Base-by-base conservation (phyloP, 1,140 invertebrate genomes). In the Monochamus saltuarius region DNA sequence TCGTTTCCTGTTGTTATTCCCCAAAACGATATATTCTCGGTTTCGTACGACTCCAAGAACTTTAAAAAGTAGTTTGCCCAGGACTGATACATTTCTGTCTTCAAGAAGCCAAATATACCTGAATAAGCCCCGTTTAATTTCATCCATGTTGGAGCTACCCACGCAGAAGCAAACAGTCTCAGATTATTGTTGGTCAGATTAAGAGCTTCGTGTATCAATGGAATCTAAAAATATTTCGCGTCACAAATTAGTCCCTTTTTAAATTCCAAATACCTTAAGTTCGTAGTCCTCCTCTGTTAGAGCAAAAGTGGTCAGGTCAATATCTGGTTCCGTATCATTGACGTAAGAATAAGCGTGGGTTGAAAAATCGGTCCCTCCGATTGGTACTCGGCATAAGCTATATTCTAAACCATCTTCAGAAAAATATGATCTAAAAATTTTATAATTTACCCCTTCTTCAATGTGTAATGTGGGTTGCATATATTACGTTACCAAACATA, bases 121-220 rank as follows among this genome's bases (percentile, higher is more conserved):
- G 77, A 78, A 69, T 82, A 84, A 49, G 74, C 76, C 17, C 87
- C 79, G 68, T 90, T 92, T 0, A 85, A 89, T 78, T 98, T 98
- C 94, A 98, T 97, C 94, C 94, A 98, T 7, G 80, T 76, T 0
- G 95, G 95, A 0, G 94, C 84, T 55, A 87, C 88, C 95, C 95
- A 97, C 0, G 91, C 84, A n/a, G 86, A 83, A 0, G 83, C 63
- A 39, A 72, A 54, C 8, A 73, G 40, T 50, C 66, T 53, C 14
- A 73, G 86, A 62, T 49, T 75, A 64, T 43, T 76, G 66, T 55
- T 19, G 34, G 47, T 53, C 11, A 62, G 45, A 11, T 60, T 55
- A 11, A 22, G 13, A 0, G 56, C 62, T 43, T 54, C 14, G 19
- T 49, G 13, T 13, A 63, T 58, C 11, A 49, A 37, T 8, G 61